Evolutionary conservation across 2,888 invertebrate genomes (phyloP).

Genomic region (Hirtodrosophila cameraria): DNA sequence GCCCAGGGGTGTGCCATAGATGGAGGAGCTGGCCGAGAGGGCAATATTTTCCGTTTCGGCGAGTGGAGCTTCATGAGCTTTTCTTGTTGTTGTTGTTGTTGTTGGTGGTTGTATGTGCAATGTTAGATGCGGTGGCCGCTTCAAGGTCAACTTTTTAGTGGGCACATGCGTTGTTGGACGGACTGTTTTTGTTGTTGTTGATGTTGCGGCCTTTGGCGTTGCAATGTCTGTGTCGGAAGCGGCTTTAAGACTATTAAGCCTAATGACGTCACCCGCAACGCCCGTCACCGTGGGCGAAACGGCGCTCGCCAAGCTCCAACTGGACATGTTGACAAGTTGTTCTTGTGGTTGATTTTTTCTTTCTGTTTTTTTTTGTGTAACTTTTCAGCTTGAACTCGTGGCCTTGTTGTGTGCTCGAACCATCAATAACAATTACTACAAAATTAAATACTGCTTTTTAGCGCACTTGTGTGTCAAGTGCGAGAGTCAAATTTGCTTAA

Average conservation of each 20-base stretch:
- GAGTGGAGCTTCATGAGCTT: slow-evolving; percentile 43
- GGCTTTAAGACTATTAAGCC: slow-evolving; percentile 48
- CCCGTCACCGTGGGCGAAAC: slow-evolving; percentile 62
- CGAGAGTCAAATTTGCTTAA: slow-evolving; percentile 21
- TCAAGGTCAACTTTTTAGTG: slow-evolving; percentile 50
- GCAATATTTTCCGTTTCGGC: slow-evolving; percentile 48
- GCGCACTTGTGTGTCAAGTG: neutral
- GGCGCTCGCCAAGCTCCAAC: slow-evolving; percentile 71
- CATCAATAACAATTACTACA: slow-evolving; percentile 33
- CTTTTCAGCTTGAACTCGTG: slow-evolving; percentile 1
- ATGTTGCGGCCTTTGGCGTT: slow-evolving; percentile 5
- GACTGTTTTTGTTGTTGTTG: slow-evolving; percentile 20
- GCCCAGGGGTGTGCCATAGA: slow-evolving; percentile 57
- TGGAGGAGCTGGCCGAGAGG: slow-evolving; percentile 47
- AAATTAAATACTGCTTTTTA: slow-evolving; percentile 11
- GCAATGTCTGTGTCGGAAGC: slow-evolving; percentile 44
- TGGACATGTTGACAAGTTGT: slow-evolving; percentile 52
- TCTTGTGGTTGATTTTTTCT: neutral
- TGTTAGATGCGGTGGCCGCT: slow-evolving; percentile 63
- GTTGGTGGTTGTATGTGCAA: slow-evolving; percentile 42
- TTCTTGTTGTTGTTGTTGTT: slow-evolving; percentile 20
- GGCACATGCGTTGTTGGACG: slow-evolving; percentile 68
- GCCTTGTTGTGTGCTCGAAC: slow-evolving; percentile 6
- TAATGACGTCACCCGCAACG: slow-evolving; percentile 53
- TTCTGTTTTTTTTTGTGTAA: slow-evolving; percentile 8